phyloP scores from a whole-genome alignment of 2,113 vertebrate species.

The Bucco capensis region DNA sequence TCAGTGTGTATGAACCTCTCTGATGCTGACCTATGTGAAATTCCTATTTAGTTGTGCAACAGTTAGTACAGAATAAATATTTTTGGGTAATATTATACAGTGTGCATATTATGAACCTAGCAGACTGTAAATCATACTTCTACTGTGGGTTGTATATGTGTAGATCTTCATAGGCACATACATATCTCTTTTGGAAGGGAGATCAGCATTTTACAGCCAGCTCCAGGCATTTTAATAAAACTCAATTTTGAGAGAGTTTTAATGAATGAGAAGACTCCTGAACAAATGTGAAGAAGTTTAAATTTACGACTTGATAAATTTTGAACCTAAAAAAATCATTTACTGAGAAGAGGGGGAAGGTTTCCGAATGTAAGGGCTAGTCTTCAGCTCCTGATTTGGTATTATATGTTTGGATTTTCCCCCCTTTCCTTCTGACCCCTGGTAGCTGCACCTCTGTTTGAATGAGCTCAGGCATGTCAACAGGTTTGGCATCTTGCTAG shows the following conservation, averaged over 20 bases:
- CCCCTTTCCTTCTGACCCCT: background rate
- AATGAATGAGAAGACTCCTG: background rate
- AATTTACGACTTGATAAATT: background rate
- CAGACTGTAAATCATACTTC: background rate
- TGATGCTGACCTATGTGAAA: background rate
- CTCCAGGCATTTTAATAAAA: background rate
- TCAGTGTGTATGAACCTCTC: too few relatives aligned
- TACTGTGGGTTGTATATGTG: background rate
- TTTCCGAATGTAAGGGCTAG: background rate
- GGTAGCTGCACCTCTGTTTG: background rate
- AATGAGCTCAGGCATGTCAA: background rate
- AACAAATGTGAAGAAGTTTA: background rate
- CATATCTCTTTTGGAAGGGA: background rate
- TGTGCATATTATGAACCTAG: background rate
- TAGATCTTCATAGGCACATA: background rate
- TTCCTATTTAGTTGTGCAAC: background rate
- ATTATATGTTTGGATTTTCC: fast-evolving
- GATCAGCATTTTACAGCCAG: background rate
- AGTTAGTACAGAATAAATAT: background rate
- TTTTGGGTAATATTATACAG: background rate
- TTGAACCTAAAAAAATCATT: background rate
- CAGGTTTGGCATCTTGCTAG: background rate
- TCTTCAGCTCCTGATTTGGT: background rate
- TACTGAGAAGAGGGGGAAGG: background rate
- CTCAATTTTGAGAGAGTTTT: background rate